Percentiles rank a stretch among this genome's conserved stretches.
Conservation (phyloP, 2,797 vertebrate genomes). For the Crax fasciolata region DNA sequence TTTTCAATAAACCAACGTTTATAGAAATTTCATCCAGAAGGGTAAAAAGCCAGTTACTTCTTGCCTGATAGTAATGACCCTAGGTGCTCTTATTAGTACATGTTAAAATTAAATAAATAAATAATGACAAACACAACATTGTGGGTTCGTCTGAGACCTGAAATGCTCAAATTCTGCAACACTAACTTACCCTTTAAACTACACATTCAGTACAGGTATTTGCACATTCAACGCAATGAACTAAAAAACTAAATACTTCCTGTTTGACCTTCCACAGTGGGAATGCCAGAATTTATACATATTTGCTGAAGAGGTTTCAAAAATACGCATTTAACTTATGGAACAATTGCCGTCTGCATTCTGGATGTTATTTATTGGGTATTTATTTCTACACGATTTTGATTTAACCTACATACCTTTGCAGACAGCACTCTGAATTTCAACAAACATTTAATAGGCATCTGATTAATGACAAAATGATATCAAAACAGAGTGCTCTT, state of each 20-base stretch:
- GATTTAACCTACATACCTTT: neutral
- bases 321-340: neutral
- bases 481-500: neutral
- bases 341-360: neutral
- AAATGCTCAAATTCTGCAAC: neutral
- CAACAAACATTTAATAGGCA: neutral
- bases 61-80: neutral
- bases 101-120: neutral
- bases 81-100: neutral
- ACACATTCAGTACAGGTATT: neutral
- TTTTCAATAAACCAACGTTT: neutral
- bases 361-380: neutral
- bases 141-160: neutral
- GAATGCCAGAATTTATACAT: neutral
- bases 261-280: neutral
- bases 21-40: neutral
- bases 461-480: neutral
- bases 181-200: neutral
- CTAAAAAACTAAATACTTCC: neutral
- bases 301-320: neutral
- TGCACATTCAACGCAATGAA: neutral
- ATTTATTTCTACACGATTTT: conserved; percentile 8
- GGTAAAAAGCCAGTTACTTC: conserved; percentile 1
- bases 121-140: neutral
- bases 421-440: conserved; percentile 5